These are phyloP conservation scores for Musca domestica DNA, from an alignment of 1,140 invertebrate genomes.

Conservation along the genomic window DNA sequence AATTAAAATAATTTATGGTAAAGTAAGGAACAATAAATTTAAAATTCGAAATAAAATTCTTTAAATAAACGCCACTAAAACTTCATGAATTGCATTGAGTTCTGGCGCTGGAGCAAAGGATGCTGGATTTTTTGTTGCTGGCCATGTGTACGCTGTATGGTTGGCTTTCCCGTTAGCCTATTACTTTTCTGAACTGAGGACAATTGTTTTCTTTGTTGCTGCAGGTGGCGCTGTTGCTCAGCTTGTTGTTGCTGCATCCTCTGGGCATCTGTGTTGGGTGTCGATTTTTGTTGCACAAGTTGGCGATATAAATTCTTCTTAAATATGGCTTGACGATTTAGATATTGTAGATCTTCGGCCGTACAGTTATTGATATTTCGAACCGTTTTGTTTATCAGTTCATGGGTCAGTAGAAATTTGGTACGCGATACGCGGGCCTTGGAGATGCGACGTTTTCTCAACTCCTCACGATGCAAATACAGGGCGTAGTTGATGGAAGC, in stretches of 20 bases:
- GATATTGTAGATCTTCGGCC: not conserved
- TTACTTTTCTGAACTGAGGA: not conserved
- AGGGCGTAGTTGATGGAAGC: not conserved
- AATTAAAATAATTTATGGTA: too few species aligned
- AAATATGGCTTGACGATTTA: not conserved
- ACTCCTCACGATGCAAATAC: not conserved
- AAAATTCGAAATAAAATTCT: too few species aligned
- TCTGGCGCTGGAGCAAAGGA: too few species aligned
- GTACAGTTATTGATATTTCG: not conserved
- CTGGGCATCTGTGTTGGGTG: not conserved
- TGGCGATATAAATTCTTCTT: not conserved
- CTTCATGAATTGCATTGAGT: too few species aligned
- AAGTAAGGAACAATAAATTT: too few species aligned
- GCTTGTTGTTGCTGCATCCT: not conserved
- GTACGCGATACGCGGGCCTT: not conserved
- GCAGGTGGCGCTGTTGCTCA: not conserved
- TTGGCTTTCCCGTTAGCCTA: not conserved
- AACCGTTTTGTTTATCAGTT: not conserved
- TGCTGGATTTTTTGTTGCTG: too few species aligned
- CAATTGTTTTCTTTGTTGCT: not conserved
- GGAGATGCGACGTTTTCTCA: not conserved
- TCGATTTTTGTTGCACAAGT: not conserved
- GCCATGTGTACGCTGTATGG: not conserved
- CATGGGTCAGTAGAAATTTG: slow-evolving; percentile 3
- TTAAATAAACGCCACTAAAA: too few species aligned